Evolutionary conservation across 1,140 invertebrate genomes (phyloP).

Genomic region (Caenorhabditis brenneri): DNA sequence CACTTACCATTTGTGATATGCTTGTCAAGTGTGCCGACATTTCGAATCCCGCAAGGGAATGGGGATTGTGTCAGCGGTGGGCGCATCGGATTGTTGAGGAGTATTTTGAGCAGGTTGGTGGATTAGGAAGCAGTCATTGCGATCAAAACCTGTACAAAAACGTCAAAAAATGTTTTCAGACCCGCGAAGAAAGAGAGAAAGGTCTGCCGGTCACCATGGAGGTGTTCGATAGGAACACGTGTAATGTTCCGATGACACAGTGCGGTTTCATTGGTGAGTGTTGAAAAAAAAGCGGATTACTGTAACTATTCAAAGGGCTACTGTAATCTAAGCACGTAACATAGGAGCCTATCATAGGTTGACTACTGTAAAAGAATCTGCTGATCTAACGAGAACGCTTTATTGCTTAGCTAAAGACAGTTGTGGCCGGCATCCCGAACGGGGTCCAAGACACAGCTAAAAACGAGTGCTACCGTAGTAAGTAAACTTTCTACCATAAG

Average conservation of each 20-base stretch:
- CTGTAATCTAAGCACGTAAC: too few relatives aligned
- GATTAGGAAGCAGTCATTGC: too few relatives aligned
- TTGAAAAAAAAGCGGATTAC: background rate
- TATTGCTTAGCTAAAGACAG: too few relatives aligned
- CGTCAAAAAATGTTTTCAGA: conserved; percentile 53
- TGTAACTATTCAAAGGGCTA: background rate
- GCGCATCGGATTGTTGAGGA: conserved; percentile 69
- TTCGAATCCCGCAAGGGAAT: conserved; percentile 67
- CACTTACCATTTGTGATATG: conserved; percentile 69
- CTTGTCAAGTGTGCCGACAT: conserved; percentile 71
- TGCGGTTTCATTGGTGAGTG: conserved; percentile 53
- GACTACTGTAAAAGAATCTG: too few relatives aligned
- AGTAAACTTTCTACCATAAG: too few relatives aligned
- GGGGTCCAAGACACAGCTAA: too few relatives aligned
- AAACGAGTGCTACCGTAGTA: too few relatives aligned
- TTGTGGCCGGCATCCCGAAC: too few relatives aligned
- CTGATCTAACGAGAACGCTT: too few relatives aligned
- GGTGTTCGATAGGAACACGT: conserved; percentile 69
- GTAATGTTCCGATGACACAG: conserved; percentile 68
- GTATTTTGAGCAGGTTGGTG: conserved; percentile 69
- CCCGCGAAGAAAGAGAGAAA: conserved; percentile 67
- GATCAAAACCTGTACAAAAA: background rate
- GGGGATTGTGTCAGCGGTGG: conserved; percentile 69
- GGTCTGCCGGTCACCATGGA: conserved; percentile 69
- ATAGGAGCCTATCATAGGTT: too few relatives aligned